These are phyloP conservation scores for Numida meleagris DNA, from an alignment of 2,113 vertebrate genomes.

Conservation along the genomic window DNA sequence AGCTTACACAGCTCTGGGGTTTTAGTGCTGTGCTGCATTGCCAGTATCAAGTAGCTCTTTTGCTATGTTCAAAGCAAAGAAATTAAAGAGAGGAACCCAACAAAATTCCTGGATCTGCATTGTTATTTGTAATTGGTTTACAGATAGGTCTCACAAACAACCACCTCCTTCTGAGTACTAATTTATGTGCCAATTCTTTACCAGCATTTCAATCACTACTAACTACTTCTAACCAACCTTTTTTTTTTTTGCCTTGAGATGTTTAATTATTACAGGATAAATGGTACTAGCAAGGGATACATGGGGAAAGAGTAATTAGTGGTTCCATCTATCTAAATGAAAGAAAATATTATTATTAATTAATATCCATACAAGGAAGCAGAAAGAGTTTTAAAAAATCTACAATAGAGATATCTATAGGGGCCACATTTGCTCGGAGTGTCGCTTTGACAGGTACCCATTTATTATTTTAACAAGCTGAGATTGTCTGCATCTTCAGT, in stretches of 20 bases:
- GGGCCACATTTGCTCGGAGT: constrained; percentile 68
- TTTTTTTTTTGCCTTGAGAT: constrained; percentile 51
- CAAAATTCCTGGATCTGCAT: background rate
- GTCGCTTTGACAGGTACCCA: constrained; percentile 70
- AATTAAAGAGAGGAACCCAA: background rate
- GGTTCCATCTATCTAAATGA: constrained; percentile 77
- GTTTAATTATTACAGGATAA: constrained; percentile 76
- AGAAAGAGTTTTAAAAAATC: constrained; percentile 65
- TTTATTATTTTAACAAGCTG: constrained; percentile 74
- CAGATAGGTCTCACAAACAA: background rate
- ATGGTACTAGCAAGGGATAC: constrained; percentile 67
- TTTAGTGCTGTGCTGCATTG: fast-evolving
- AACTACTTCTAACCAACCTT: constrained; percentile 46
- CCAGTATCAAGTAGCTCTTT: background rate
- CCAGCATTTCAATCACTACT: constrained; percentile 37
- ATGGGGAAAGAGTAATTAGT: constrained; percentile 75
- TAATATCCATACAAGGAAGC: constrained; percentile 71
- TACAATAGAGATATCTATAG: constrained; percentile 72
- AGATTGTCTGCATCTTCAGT: constrained; percentile 61
- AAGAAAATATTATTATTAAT: constrained; percentile 80
- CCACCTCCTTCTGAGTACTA: background rate
- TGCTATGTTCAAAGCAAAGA: background rate
- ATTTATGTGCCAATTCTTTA: constrained; percentile 42
- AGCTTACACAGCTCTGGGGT: background rate
- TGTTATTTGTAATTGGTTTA: background rate